Evolutionary conservation across 1,140 invertebrate genomes (phyloP).

Genomic region (Latrodectus geometricus): DNA sequence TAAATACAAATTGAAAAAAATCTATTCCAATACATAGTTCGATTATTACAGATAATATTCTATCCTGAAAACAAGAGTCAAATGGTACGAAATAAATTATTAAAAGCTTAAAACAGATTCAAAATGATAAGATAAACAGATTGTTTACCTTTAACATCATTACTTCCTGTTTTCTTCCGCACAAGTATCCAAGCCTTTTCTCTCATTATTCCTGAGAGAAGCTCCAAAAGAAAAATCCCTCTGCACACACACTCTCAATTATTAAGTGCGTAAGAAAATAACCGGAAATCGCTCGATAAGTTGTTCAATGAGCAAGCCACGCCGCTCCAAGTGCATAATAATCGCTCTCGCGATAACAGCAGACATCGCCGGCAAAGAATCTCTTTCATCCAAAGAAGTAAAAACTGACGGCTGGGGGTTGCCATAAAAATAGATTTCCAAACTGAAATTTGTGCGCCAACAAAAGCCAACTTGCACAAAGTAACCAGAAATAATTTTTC

Average conservation of each 20-base stretch:
- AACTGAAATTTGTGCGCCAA: no score
- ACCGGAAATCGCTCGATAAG: not conserved
- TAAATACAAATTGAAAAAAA: not conserved
- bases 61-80: not conserved
- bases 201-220: not conserved
- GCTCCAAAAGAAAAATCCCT: not conserved
- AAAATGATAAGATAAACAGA: not conserved
- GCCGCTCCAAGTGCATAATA: no score
- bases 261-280: not conserved
- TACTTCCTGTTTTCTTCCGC: slow-evolving; percentile 19
- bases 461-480: no score
- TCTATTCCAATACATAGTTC: not conserved
- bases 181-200: slow-evolving; percentile 25
- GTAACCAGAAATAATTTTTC: no score
- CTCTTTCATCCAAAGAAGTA: no score
- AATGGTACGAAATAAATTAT: not conserved
- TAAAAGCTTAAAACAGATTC: not conserved
- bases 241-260: no score
- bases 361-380: no score
- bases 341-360: no score
- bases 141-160: slow-evolving; percentile 32
- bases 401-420: no score
- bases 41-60: not conserved
- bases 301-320: no score
- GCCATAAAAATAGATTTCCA: no score